Evolutionary conservation across 2,113 vertebrate genomes (phyloP).

Genomic region (Mirza zaza): DNA sequence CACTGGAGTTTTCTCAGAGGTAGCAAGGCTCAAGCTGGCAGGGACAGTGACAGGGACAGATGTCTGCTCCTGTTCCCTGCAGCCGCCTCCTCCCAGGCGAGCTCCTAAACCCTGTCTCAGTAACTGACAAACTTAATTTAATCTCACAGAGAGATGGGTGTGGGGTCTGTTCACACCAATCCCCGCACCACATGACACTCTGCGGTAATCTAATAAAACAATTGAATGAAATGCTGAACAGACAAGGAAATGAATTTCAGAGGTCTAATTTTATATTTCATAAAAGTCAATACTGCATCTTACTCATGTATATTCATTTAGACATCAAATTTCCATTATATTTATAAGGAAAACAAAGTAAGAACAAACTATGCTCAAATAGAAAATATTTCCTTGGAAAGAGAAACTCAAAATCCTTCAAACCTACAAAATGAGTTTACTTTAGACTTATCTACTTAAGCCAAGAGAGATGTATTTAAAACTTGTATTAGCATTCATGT

Average conservation of each 20-base stretch:
- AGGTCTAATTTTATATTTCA: neutral
- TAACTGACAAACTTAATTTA: neutral
- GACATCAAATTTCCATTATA: neutral
- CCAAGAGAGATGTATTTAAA: neutral
- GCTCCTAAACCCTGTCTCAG: neutral
- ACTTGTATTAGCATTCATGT: neutral
- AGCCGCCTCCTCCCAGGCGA: neutral
- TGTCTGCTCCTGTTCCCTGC: neutral
- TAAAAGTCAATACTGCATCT: neutral
- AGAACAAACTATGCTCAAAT: neutral
- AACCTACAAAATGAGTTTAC: neutral
- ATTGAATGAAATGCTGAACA: neutral
- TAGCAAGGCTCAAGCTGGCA: too few relatives aligned
- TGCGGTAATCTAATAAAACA: neutral
- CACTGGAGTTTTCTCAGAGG: neutral
- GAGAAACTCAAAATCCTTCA: constrained; percentile 12
- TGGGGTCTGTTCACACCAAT: neutral
- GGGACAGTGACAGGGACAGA: neutral
- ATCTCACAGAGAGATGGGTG: neutral
- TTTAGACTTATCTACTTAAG: neutral
- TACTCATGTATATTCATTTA: neutral
- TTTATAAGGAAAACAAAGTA: neutral
- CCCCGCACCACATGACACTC: neutral
- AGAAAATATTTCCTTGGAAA: neutral
- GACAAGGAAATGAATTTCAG: neutral